These are phyloP conservation scores for Athrips mouffetella DNA, from an alignment of 2,888 invertebrate species.

Conservation along the genomic window DNA sequence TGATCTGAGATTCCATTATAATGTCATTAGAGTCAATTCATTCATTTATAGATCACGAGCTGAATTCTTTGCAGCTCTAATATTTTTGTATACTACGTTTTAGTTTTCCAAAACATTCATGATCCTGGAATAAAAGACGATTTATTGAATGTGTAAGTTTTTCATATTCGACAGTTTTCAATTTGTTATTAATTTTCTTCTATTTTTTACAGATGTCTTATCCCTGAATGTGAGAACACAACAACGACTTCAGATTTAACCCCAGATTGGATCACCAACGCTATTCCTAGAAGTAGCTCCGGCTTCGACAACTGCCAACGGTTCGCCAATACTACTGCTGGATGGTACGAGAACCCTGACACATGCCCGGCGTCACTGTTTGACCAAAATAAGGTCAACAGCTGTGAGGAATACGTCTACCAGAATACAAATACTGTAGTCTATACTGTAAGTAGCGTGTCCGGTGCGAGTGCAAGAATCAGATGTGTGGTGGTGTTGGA, in stretches of 20 bases:
- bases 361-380: constrained; percentile 50
- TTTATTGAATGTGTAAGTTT: no score
- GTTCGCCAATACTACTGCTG: constrained; percentile 35
- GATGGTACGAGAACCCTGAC: neutral
- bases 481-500: no score
- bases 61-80: no score
- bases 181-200: constrained; percentile 18
- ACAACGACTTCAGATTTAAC: constrained; percentile 33
- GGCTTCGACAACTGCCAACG: constrained; percentile 65
- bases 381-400: constrained; percentile 29
- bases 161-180: neutral
- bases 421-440: constrained; percentile 51
- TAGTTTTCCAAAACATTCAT: no score
- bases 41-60: no score
- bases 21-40: no score
- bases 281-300: constrained; percentile 43
- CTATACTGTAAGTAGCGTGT: constrained; percentile 48
- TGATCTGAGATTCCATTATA: no score
- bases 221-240: constrained; percentile 35
- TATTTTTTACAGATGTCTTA: constrained; percentile 33
- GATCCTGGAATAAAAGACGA: no score
- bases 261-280: constrained; percentile 55
- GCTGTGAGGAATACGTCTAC: constrained; percentile 48
- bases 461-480: no score
- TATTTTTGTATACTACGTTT: no score